Evolutionary conservation across 2,888 invertebrate species (phyloP).

Genomic region (Aporophyla lueneburgensis): DNA sequence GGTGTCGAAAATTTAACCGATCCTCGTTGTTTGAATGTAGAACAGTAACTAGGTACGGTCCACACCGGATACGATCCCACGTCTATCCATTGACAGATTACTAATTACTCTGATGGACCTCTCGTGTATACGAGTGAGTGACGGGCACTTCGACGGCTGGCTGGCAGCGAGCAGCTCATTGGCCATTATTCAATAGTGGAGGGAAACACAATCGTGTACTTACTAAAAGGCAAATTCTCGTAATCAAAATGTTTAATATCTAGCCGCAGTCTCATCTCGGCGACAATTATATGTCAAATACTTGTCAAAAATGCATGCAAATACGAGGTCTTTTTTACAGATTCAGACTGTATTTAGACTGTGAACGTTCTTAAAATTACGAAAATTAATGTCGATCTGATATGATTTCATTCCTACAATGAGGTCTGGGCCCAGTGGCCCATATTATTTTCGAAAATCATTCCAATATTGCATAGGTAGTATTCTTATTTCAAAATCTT

Average conservation of each 20-base stretch:
- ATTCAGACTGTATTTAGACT: no score
- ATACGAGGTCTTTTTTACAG: no score
- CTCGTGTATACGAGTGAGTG: slow-evolving; percentile 16
- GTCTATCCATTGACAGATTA: slow-evolving; percentile 51
- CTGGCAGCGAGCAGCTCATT: slow-evolving; percentile 22
- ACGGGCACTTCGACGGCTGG: slow-evolving; percentile 4
- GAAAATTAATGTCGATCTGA: no score
- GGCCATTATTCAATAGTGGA: slow-evolving; percentile 13
- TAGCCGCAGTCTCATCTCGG: no score
- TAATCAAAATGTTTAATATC: no score
- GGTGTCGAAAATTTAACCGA: background rate
- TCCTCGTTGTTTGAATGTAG: slow-evolving; percentile 20
- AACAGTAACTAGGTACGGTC: slow-evolving; percentile 19
- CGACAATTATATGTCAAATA: no score
- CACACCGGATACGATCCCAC: slow-evolving; percentile 10
- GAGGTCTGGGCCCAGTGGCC: no score
- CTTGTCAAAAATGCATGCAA: no score
- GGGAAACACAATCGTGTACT: background rate
- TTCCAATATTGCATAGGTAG: background rate
- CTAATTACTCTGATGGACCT: slow-evolving; percentile 52
- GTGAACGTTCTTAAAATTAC: no score
- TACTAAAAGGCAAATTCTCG: background rate
- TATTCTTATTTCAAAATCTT: background rate
- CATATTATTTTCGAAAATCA: background rate
- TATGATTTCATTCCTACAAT: background rate